Base-by-base conservation (phyloP, 2,888 invertebrate genomes). In the Cerastis leucographa region DNA sequence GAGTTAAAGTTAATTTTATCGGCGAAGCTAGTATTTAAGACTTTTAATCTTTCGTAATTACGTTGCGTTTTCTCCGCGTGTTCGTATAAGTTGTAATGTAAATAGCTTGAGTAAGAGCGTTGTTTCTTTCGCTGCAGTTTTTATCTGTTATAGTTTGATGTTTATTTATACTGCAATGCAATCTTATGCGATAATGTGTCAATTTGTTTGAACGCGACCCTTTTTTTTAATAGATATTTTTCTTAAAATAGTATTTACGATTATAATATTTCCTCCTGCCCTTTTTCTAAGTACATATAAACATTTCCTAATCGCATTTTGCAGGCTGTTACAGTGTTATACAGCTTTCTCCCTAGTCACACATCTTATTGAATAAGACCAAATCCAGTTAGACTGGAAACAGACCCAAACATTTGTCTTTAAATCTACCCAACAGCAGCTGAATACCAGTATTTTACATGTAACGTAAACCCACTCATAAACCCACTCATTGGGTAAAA, bases 161-260 rank as follows among this genome's bases (percentile, higher is more conserved):
- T 78, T 64, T 74, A 54, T 73, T 64, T 56, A 42, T 19, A 81
- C 14, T 64, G 40, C 64, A 64, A 22, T 59, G 40, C 12, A 74
- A 74, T 80, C 40, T 73, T 22, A n/a, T 40, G 11, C 1, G 40
- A 64, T 54, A 64, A 54, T 14, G 14, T 42, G 64, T 29, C 51
- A 44, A 64, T 64, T 11, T 17, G 5, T 62, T 19, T 40, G 51
- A 44, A 17, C 4, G 35, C 61, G 49, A 51, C 1, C 17, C 49
- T n/a, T 6, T 22, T 40, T 76, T 78, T 56, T 59, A 49, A 42
- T 29, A 22, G 29, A 29, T 59, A 14, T 42, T 0, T 19, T 69
- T 42, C 40, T n/a, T 59, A 49, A 42, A 67, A 67, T 68, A 40
- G 3, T 3, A 3, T 44, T 11, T 11, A n/a, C 14, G n/a, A 46